A percentile compares a stretch with the other conserved stretches of the same genome.
phyloP scores from a whole-genome alignment of 2,888 invertebrate genomes.

The Capitulum mitella region DNA sequence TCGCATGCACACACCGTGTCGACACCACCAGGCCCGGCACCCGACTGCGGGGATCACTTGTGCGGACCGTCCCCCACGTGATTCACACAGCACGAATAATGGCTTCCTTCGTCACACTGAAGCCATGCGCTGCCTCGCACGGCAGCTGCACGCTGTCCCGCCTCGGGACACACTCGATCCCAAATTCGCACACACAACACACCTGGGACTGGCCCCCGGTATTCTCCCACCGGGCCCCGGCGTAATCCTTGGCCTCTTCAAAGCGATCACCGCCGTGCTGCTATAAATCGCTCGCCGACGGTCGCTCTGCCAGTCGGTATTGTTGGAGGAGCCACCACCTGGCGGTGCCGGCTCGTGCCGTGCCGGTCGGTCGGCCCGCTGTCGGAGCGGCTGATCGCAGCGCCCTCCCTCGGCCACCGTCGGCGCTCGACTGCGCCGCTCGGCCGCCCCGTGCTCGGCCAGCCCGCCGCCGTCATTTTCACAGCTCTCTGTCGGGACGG shows the following conservation, averaged over 20 bases:
- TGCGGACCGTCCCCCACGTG: background rate
- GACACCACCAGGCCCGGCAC: background rate
- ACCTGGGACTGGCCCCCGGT: background rate
- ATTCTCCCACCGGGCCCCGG: background rate
- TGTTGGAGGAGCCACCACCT: background rate
- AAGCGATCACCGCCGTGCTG: background rate
- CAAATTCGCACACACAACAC: background rate
- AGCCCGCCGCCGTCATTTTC: background rate
- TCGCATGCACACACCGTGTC: too few relatives aligned
- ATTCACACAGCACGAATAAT: background rate
- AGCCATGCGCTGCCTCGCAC: background rate
- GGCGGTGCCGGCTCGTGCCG: background rate
- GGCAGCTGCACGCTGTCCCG: background rate
- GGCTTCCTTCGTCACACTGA: background rate
- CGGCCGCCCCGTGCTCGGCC: background rate
- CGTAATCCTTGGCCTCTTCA: slow-evolving; percentile 2
- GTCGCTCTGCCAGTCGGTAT: background rate
- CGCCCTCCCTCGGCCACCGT: background rate
- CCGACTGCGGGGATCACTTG: background rate
- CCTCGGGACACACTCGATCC: background rate
- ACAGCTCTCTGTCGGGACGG: background rate
- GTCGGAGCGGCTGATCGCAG: background rate
- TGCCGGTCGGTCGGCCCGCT: background rate
- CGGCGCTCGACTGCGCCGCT: background rate
- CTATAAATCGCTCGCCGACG: background rate